Evolutionary conservation across 2,797 vertebrate genomes (phyloP).

Genomic region (Phaenicophaeus curvirostris): DNA sequence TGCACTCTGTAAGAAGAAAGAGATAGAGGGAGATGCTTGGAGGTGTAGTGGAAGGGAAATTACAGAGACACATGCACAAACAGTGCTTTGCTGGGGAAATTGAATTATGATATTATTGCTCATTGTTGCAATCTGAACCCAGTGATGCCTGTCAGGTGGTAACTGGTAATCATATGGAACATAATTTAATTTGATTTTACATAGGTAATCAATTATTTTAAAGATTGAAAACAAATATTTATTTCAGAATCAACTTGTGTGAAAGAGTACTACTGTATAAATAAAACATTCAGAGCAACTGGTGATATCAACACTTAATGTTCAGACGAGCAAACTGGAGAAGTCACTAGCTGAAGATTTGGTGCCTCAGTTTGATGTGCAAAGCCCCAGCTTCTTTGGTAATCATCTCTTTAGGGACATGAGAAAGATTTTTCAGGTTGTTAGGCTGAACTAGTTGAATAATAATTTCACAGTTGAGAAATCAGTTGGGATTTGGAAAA

Average conservation of each 20-base stretch:
- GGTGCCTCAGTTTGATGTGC: background rate
- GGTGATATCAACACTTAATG: background rate
- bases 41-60: background rate
- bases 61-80: background rate
- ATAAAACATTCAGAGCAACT: background rate
- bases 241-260: background rate
- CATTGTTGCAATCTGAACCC: background rate
- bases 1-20: rapidly evolving
- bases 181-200: background rate
- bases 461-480: background rate
- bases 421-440: background rate
- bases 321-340: background rate
- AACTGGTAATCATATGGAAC: background rate
- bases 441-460: background rate
- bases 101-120: background rate
- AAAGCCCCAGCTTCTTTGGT: background rate
- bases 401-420: background rate
- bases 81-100: background rate
- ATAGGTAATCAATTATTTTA: background rate
- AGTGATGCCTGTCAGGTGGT: background rate
- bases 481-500: background rate
- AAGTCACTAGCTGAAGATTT: background rate
- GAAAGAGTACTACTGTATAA: background rate
- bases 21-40: background rate
- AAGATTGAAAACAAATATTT: background rate